A percentile compares a stretch with the other conserved stretches of the same genome.
Evolutionary conservation across 1,140 invertebrate species (phyloP).

Genomic region (Cyphomyrmex costatus): DNA sequence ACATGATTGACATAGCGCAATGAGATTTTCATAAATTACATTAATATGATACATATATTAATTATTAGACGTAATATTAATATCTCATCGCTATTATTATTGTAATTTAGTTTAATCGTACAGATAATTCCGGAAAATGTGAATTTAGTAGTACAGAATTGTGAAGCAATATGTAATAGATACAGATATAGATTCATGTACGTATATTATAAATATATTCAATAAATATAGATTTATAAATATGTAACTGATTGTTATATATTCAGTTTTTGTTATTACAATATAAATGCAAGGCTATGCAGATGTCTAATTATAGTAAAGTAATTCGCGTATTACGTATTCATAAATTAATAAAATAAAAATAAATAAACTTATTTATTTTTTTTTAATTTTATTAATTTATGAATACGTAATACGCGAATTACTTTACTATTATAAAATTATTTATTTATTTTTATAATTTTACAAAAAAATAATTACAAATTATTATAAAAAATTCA

Average conservation of each 20-base stretch:
- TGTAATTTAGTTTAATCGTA: background rate
- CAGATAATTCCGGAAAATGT: background rate
- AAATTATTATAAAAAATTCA: too few relatives aligned
- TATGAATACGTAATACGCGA: background rate
- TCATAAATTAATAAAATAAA: constrained; percentile 1
- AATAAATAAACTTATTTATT: constrained; percentile 2
- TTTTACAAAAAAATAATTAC: too few relatives aligned
- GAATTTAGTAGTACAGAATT: background rate
- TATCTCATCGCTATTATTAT: background rate
- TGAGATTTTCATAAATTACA: background rate
- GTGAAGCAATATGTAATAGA: background rate
- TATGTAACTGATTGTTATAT: too few relatives aligned
- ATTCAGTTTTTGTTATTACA: too few relatives aligned
- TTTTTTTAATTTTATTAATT: constrained; percentile 1
- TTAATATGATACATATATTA: background rate
- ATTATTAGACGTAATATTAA: constrained; percentile 4
- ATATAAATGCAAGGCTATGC: too few relatives aligned
- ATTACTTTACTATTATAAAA: too few relatives aligned
- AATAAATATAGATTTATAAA: background rate
- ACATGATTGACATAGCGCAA: background rate
- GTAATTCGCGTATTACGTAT: background rate
- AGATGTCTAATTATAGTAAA: too few relatives aligned
- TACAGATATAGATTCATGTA: background rate
- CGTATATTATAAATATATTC: too few relatives aligned
- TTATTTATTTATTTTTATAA: too few relatives aligned